Conservation (phyloP, 2,113 vertebrate genomes). For the Platycercus adscitus region DNA sequence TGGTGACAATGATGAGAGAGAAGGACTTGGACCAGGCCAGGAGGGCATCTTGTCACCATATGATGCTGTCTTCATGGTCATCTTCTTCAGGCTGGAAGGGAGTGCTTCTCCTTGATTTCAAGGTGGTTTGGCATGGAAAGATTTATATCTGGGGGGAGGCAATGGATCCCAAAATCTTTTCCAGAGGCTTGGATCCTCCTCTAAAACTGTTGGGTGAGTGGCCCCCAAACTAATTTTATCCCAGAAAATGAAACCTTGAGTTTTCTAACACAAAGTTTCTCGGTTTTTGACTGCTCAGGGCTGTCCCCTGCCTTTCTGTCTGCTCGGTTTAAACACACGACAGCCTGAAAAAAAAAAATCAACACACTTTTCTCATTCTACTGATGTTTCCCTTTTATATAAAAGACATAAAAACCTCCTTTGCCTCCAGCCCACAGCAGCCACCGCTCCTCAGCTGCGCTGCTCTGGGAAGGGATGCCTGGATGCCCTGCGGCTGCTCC, state of each 20-base stretch:
- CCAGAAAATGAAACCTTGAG: constrained; percentile 9
- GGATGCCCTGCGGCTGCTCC: neutral
- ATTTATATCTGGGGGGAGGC: neutral
- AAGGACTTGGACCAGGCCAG: neutral
- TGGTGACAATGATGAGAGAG: accelerated
- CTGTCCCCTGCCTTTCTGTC: constrained; percentile 1
- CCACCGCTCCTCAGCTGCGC: accelerated
- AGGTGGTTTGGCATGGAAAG: neutral
- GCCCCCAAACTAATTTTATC: neutral
- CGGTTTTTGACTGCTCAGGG: constrained; percentile 16
- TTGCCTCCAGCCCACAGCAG: neutral
- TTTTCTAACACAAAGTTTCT: constrained; percentile 35
- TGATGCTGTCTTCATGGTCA: neutral
- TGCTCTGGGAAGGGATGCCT: neutral
- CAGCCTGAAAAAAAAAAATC: neutral
- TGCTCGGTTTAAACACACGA: constrained; percentile 23
- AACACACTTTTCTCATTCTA: neutral
- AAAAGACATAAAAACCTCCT: neutral
- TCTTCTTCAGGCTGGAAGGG: neutral
- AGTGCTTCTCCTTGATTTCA: neutral
- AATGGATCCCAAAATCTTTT: neutral
- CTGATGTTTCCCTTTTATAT: constrained; percentile 36
- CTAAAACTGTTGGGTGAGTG: neutral
- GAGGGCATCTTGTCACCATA: accelerated
- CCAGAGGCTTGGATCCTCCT: neutral